Evolutionary conservation across 1,140 invertebrate genomes (phyloP), one percentile per base, ranked within the genome.

Genomic region (Condylostylus longicornis): DNA sequence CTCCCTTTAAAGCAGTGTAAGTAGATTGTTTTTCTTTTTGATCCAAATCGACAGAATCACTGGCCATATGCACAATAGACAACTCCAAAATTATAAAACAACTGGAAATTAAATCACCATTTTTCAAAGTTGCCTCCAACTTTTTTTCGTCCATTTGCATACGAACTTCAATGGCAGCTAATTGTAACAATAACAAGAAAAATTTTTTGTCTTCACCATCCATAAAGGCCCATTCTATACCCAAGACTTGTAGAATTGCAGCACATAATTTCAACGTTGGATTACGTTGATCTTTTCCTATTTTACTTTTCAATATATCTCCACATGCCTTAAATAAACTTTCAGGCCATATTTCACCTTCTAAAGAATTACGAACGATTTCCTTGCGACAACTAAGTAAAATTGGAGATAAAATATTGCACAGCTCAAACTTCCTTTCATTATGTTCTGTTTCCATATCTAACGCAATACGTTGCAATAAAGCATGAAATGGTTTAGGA

Each of bases 141-240:
- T 74, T 77, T 46, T 79, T 79, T 42, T 86, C 82, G 54, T 95
- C 88, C 28, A 93, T 61, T 48, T 86, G 80, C 84, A 95, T 91
- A 48, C 86, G 71, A 3, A 91, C 76, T 69, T 94, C 89, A 53
- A 95, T 85, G 33, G 84, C 83, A 43, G 79, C 76, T 14, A 95
- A 59, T 58, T 93, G 86, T 36, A 90, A 72, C 2, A 91, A 59
- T 27, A 91, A 60, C 2, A 91, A 63, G 46, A 91, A 82, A 47
- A 90, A 82, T 49, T 79, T 74, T 61, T 79, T 82, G 38, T 76
- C 74, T 45, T 82, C 78, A n/a, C n/a, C n/a, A 62, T 83, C 78
- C 42, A 68, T 70, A 30, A 87, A 63, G 20, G 77, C 67, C 82
- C 82, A 89, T 43, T 87, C 82, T 8, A 82, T 72, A 7, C 87